Conservation (phyloP, 2,113 vertebrate genomes). For the Laterallus jamaicensis region DNA sequence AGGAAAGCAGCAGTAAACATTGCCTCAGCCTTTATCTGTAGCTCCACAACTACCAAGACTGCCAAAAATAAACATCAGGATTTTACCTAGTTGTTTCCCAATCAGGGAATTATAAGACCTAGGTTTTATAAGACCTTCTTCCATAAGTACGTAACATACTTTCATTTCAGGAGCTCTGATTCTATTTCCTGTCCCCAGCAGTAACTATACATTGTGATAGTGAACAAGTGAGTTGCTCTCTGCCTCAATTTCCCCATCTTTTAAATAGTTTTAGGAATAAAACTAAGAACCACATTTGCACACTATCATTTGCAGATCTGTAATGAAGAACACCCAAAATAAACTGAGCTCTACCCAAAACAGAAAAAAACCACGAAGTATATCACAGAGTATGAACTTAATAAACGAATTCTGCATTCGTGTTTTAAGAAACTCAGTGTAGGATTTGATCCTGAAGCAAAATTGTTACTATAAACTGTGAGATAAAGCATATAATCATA, state of each 20-base stretch:
- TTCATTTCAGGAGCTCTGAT: not conserved
- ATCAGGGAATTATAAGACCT: not conserved
- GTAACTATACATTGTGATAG: not conserved
- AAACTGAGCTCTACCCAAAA: not conserved
- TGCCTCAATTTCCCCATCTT: not conserved
- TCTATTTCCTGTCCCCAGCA: not conserved
- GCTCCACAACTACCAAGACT: not conserved
- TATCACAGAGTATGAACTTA: not conserved
- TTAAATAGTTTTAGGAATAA: not conserved
- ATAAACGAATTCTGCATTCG: not conserved
- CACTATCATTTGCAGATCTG: not conserved
- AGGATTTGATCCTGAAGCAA: not conserved
- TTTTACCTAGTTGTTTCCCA: not conserved
- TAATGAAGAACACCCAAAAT: not conserved
- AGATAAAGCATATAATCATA: not conserved
- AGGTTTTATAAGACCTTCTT: not conserved
- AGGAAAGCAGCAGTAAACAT: not conserved
- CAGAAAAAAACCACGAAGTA: not conserved
- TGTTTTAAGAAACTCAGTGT: not conserved
- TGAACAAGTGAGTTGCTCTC: not conserved
- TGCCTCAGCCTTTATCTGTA: not conserved
- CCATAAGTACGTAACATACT: not conserved
- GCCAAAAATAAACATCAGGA: not conserved
- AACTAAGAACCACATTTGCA: not conserved
- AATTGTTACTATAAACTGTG: not conserved